Conservation (phyloP, 2,113 vertebrate genomes). For the Bubo blakistoni region DNA sequence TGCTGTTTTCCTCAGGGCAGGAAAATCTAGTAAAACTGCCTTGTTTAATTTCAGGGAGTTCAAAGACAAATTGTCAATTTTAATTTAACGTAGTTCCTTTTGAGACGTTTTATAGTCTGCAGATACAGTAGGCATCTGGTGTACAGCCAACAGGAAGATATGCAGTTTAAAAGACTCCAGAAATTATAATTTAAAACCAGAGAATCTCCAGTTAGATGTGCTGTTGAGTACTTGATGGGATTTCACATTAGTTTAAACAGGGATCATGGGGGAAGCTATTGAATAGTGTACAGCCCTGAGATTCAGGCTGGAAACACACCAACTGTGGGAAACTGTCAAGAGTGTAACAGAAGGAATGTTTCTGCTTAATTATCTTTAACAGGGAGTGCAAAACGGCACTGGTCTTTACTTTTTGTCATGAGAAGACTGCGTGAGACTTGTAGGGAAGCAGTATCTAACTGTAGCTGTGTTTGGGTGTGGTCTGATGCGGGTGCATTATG, state of each 20-base stretch:
- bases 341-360: neutral
- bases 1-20: slow-evolving; percentile 62
- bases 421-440: neutral
- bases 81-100: slow-evolving; percentile 69
- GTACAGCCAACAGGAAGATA: slow-evolving; percentile 53
- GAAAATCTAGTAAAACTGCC: slow-evolving; percentile 69
- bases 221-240: neutral
- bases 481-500: neutral
- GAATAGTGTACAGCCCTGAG: neutral
- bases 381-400: neutral
- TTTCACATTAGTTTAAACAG: neutral
- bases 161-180: slow-evolving; percentile 9
- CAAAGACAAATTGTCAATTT: slow-evolving; percentile 72
- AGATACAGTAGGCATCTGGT: slow-evolving; percentile 58
- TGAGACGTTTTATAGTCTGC: slow-evolving; percentile 54
- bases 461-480: neutral
- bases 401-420: neutral
- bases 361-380: neutral
- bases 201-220: neutral
- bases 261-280: neutral
- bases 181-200: neutral
- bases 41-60: slow-evolving; percentile 64
- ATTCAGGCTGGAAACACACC: neutral
- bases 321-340: neutral
- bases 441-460: neutral